Conservation (phyloP, 2,888 invertebrate genomes). For the Oasisia sp. region DNA sequence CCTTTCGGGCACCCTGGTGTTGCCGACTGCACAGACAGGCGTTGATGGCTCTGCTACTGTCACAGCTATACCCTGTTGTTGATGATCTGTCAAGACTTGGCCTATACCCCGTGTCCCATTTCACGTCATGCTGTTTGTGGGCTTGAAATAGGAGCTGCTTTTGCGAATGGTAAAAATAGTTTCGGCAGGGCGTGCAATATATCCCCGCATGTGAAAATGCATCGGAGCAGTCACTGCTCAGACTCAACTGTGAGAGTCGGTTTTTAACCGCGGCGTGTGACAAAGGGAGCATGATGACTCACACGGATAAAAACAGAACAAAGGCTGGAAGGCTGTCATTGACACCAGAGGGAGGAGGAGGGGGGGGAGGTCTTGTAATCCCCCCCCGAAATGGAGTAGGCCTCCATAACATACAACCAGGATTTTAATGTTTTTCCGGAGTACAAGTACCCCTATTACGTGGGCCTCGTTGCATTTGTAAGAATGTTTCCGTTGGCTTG, state of each 20-base stretch:
- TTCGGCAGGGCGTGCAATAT: no score
- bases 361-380: background rate
- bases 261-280: background rate
- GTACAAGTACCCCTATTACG: background rate
- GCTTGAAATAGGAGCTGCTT: background rate
- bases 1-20: background rate
- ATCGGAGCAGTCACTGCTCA: background rate
- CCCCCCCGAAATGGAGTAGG: background rate
- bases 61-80: constrained; percentile 4
- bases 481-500: background rate
- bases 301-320: background rate
- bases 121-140: background rate
- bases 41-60: background rate
- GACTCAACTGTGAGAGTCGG: background rate
- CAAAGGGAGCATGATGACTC: background rate
- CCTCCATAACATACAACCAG: background rate
- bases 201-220: no score
- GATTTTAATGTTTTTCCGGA: background rate
- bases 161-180: no score
- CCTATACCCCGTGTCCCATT: background rate
- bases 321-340: background rate
- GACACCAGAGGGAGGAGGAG: background rate
- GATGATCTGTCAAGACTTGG: background rate
- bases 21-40: background rate
- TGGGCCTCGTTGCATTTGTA: background rate